Conservation (phyloP, 2,113 vertebrate species). For the Apaloderma vittatum region DNA sequence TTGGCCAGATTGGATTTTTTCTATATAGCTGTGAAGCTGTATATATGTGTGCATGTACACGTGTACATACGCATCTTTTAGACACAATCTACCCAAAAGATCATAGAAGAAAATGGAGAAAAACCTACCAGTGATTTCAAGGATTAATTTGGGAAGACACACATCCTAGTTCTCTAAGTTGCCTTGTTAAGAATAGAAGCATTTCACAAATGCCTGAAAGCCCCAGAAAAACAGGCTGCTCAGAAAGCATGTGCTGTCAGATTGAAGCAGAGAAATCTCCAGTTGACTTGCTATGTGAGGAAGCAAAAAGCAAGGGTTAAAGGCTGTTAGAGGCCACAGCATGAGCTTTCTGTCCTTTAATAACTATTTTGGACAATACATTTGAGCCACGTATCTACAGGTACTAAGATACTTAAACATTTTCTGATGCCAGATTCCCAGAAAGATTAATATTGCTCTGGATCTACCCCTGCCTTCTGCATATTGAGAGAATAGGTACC, state of each 20-base stretch:
- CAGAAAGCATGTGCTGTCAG: not conserved
- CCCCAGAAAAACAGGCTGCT: not conserved
- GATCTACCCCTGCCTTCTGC: not conserved
- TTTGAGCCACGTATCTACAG: not conserved
- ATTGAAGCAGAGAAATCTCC: not conserved
- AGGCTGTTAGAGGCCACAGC: not conserved
- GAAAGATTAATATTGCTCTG: not conserved
- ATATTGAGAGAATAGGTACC: fast-evolving
- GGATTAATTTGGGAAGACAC: conserved; percentile 1
- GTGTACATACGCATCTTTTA: not conserved
- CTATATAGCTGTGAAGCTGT: not conserved
- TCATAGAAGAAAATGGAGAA: not conserved
- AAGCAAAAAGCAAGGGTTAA: not conserved
- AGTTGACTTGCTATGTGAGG: not conserved
- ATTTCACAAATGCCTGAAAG: not conserved
- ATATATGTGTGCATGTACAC: not conserved
- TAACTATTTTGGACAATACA: not conserved
- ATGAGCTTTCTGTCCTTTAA: not conserved
- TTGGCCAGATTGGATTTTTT: conserved; percentile 20
- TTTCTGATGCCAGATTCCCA: not conserved
- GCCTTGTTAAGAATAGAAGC: conserved; percentile 18
- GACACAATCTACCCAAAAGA: not conserved
- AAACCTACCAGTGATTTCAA: not conserved
- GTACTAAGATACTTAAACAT: not conserved
- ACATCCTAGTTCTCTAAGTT: conserved; percentile 7